phyloP scores from a whole-genome alignment of 2,888 invertebrate genomes.

The Dryococelus australis region DNA sequence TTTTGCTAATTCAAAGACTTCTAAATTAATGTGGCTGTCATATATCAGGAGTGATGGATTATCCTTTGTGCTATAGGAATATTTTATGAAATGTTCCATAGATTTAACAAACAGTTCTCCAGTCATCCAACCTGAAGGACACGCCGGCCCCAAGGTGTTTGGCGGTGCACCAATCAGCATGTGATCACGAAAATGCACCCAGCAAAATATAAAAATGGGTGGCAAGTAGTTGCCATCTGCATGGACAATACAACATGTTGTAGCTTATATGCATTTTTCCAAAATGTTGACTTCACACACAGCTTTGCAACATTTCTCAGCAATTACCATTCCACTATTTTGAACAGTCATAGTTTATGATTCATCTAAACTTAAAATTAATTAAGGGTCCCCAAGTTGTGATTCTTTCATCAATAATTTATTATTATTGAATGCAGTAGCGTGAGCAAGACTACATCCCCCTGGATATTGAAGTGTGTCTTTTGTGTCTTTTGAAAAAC shows the following conservation, averaged over 20 bases:
- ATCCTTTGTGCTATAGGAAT: slow-evolving; percentile 48
- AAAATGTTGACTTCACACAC: background rate
- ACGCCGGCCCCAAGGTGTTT: slow-evolving; percentile 45
- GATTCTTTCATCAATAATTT: background rate
- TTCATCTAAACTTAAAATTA: background rate
- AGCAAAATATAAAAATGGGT: background rate
- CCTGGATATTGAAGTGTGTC: background rate
- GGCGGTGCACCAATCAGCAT: slow-evolving; percentile 49
- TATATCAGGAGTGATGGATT: slow-evolving; percentile 52
- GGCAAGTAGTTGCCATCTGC: slow-evolving; percentile 1
- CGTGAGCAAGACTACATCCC: background rate
- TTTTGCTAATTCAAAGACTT: slow-evolving; percentile 52
- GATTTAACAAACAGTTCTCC: slow-evolving; percentile 41
- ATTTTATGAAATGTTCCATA: slow-evolving; percentile 45
- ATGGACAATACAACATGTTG: background rate
- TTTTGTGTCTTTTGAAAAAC: background rate
- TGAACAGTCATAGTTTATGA: background rate
- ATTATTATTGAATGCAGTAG: background rate
- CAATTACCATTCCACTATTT: background rate
- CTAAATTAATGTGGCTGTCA: slow-evolving; percentile 53
- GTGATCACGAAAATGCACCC: slow-evolving; percentile 50
- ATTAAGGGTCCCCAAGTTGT: background rate
- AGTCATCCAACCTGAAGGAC: slow-evolving; percentile 46
- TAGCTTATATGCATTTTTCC: background rate
- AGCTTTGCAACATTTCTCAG: background rate